Evolutionary conservation across 2,888 invertebrate genomes (phyloP).

Genomic region (Crocallis elinguaria): DNA sequence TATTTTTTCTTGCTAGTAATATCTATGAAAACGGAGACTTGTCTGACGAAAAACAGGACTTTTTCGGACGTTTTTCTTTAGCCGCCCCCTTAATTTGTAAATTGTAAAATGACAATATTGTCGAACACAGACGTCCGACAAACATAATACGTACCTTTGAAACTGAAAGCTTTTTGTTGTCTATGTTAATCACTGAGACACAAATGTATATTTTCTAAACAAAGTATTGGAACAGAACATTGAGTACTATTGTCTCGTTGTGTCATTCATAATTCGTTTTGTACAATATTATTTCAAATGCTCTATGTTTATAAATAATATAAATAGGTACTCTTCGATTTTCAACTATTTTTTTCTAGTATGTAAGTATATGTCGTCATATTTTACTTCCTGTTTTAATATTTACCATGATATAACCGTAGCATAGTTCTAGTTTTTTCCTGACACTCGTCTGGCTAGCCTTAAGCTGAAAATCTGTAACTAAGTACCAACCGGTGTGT

Average conservation of each 20-base stretch:
- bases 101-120: neutral
- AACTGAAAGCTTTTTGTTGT: slow-evolving; percentile 19
- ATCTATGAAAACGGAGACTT: too few species aligned
- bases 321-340: neutral
- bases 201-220: slow-evolving; percentile 4
- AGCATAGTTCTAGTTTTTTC: too few species aligned
- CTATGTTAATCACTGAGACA: slow-evolving; percentile 15
- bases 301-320: neutral
- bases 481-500: too few species aligned
- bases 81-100: too few species aligned
- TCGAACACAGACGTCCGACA: neutral
- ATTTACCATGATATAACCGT: too few species aligned
- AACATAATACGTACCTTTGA: neutral
- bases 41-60: too few species aligned
- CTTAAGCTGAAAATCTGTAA: too few species aligned
- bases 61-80: too few species aligned
- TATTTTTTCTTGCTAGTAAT: too few species aligned
- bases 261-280: slow-evolving; percentile 3
- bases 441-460: too few species aligned
- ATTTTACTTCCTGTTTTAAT: too few species aligned
- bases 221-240: slow-evolving; percentile 1
- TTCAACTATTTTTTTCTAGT: neutral
- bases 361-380: too few species aligned
- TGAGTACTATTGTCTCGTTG: slow-evolving; percentile 9
- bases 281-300: slow-evolving; percentile 5